Percentiles rank a stretch among this genome's conserved stretches.
phyloP scores from a whole-genome alignment of 2,113 vertebrate genomes.

The Pterocles burchelli region DNA sequence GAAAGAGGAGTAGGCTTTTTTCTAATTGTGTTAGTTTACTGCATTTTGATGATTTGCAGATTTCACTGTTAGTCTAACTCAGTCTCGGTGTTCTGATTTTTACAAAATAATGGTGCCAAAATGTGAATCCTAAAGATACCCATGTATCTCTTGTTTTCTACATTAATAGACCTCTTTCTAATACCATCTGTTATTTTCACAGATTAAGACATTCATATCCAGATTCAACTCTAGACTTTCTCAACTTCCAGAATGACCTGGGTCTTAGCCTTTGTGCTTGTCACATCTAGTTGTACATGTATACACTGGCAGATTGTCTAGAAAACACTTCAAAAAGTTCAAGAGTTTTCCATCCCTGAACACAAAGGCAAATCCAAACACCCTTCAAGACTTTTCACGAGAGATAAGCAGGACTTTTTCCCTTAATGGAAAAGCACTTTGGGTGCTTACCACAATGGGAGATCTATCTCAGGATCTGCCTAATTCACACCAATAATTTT shows the following conservation, averaged over 20 bases:
- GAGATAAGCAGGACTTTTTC: neutral
- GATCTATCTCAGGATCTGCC: neutral
- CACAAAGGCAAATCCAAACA: neutral
- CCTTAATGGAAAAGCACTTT: neutral
- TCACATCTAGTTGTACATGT: neutral
- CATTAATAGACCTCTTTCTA: neutral
- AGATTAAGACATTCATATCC: neutral
- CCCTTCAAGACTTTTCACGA: neutral
- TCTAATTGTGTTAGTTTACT: neutral
- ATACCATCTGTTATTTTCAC: neutral
- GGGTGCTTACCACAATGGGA: neutral
- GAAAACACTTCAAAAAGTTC: neutral
- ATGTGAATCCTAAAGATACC: neutral
- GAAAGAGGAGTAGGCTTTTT: neutral
- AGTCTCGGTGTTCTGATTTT: neutral
- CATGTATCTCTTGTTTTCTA: neutral
- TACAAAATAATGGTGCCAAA: neutral
- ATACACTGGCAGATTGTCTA: neutral
- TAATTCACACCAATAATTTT: neutral
- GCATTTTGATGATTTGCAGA: conserved; percentile 11
- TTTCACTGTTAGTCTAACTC: neutral
- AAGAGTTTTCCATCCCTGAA: neutral
- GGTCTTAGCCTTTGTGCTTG: neutral
- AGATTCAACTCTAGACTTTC: neutral
- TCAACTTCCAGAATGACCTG: neutral